Base-by-base conservation (phyloP, 2,888 invertebrate species). In the Luffia ferchaultella region DNA sequence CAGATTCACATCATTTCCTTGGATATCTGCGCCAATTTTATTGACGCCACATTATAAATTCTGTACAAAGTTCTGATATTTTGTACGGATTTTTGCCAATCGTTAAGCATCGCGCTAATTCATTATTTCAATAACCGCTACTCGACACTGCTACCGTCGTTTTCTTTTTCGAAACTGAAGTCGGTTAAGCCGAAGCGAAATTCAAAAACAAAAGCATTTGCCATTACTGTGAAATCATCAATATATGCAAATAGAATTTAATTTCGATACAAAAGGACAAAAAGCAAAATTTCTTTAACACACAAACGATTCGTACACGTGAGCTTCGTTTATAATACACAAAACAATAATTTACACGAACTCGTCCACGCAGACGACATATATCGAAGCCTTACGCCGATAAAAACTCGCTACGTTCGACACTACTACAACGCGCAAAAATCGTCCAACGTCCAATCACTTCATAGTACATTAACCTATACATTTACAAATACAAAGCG, bases 271-370 rank as follows among this genome's bases (percentile, higher is more conserved):
- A 48, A n/a, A 42, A 42, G 3, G n/a, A n/a, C 43, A 7, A 42
- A 42, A 42, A n/a, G 43, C n/a, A 17, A 42, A 42, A 42, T 7
- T 42, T 16, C 3, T 3, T 42, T 16, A 9, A 42, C n/a, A 42
- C 17, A 16, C 43, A 42, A 42, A 3, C 3, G n/a, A 42, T 7
- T 42, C n/a, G 3, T 16, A 9, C 15, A 15, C 65, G 68, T 62
- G 67, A 73, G 67, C 67, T 67, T 64, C 64, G 66, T 62, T 67
- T 67, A 64, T 57, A 65, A 72, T 71, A 70, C 65, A 70, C 65
- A 12, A 30, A 70, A 59, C 65, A 77, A 77, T 75, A 79, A 79
- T 75, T 78, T 78, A 80, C 73, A 78, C 65, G 62, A 65, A 72
- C 70, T 75, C 62, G 63, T 74, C 62, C 73, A 77, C 73, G 70